Percentiles rank a stretch among this genome's conserved stretches.
These are phyloP conservation scores for Eristalis arbustorum DNA, from an alignment of 2,888 invertebrate genomes.

Conservation along the genomic window DNA sequence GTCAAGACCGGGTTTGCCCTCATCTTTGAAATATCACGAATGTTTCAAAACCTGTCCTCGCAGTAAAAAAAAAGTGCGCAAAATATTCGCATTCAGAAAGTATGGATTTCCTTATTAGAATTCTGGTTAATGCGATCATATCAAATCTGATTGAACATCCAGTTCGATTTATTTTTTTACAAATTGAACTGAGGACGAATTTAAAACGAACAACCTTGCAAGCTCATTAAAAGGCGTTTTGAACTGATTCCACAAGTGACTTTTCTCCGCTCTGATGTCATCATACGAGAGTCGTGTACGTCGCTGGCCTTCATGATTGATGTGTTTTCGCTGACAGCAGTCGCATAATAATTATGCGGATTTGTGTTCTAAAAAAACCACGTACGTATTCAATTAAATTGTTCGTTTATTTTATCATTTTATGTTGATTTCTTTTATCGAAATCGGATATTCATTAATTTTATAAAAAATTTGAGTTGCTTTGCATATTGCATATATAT, in stretches of 20 bases:
- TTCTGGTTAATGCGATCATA: neutral
- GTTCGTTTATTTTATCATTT: neutral
- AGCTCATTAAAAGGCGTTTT: neutral
- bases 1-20: neutral
- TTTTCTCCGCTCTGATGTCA: neutral
- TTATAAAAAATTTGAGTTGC: neutral
- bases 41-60: neutral
- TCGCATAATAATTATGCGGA: neutral
- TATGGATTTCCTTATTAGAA: neutral
- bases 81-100: neutral
- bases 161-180: neutral
- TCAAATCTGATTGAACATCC: neutral
- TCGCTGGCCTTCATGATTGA: neutral
- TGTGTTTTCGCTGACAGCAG: neutral
- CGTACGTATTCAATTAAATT: neutral
- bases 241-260: neutral
- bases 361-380: neutral
- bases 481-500: too few species aligned
- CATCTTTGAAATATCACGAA: neutral
- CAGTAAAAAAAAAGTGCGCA: neutral
- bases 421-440: neutral
- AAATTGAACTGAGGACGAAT: neutral
- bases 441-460: neutral
- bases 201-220: neutral
- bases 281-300: neutral